Conservation (phyloP, 2,113 vertebrate species). For the pig (Sus scrofa) region T2T-Sscrofa CM000827.6:60649001-60649500, state of each 20-base stretch:
- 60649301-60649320: neutral
- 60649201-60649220: too few species aligned
- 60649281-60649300: neutral
- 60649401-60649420: neutral
- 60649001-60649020: too few species aligned
- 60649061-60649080: too few species aligned
- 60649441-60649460: slow-evolving; percentile 2
- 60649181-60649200: too few species aligned
- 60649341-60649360: neutral
- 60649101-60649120: too few species aligned
- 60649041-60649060: too few species aligned
- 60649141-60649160: too few species aligned
- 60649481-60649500: neutral
- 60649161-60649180: too few species aligned
- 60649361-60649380: neutral
- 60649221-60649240: neutral
- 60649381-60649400: neutral
- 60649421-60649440: neutral
- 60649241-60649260: neutral
- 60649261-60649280: neutral
- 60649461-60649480: neutral
- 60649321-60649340: neutral
- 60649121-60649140: too few species aligned
- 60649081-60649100: too few species aligned
- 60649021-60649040: too few species aligned